phyloP scores from a whole-genome alignment of 1,140 invertebrate species.

The Protaetia brevitarsis region DNA sequence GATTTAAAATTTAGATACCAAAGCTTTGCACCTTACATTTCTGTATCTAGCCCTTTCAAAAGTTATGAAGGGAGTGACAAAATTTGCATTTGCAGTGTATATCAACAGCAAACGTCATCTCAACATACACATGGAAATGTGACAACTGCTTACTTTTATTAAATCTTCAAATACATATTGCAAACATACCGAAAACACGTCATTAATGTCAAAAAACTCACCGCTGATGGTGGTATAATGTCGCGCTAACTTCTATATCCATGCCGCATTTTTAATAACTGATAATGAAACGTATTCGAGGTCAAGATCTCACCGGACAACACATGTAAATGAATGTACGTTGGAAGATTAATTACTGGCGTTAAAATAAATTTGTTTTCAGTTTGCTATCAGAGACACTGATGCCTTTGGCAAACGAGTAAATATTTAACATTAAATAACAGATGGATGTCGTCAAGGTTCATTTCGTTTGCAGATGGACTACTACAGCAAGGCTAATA shows the following conservation, averaged over 20 bases:
- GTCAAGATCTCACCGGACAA: neutral
- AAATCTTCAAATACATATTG: no score
- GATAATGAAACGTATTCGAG: slow-evolving; percentile 12
- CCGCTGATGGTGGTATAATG: neutral
- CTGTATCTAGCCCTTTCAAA: no score
- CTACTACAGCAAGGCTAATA: neutral
- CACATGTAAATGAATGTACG: neutral
- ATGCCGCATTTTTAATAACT: neutral
- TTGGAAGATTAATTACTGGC: neutral
- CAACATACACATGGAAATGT: no score
- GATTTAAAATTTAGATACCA: no score
- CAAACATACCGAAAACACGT: neutral
- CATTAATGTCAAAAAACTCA: neutral
- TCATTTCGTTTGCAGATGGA: neutral
- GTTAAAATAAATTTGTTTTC: slow-evolving; percentile 11
- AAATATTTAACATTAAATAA: slow-evolving; percentile 10
- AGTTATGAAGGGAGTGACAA: no score
- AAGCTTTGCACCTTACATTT: no score
- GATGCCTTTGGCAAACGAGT: neutral
- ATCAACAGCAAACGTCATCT: no score
- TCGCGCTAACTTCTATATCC: neutral
- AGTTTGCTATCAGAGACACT: neutral
- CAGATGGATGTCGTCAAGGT: neutral
- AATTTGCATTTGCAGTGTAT: no score
- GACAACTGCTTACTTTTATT: no score